Conservation (phyloP, 2,888 invertebrate genomes). For the Pachymerium ferrugineum region DNA sequence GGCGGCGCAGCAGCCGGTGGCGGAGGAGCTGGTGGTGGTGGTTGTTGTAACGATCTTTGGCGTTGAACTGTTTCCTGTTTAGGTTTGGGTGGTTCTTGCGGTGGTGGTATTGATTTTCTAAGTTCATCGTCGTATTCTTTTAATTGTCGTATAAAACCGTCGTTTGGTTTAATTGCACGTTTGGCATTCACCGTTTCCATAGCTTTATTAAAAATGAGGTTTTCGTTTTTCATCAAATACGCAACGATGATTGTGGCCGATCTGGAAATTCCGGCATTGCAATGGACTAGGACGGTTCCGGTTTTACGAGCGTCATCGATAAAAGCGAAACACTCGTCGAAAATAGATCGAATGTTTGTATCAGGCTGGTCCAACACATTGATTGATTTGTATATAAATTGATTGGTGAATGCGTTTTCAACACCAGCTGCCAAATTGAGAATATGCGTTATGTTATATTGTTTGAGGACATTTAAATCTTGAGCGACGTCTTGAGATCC, state of each 20-base stretch:
- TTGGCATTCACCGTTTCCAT: constrained; percentile 60
- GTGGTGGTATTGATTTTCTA: neutral
- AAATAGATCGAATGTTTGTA: constrained; percentile 40
- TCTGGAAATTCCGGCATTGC: constrained; percentile 87
- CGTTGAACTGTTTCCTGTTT: neutral
- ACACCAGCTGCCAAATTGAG: constrained; percentile 40
- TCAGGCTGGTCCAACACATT: constrained; percentile 55
- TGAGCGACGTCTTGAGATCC: constrained; percentile 84
- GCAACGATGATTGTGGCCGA: constrained; percentile 72
- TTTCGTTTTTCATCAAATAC: constrained; percentile 61
- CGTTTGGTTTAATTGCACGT: constrained; percentile 70
- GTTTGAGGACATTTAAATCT: constrained; percentile 54
- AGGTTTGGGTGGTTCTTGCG: neutral
- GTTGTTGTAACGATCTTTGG: neutral
- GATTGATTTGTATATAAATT: constrained; percentile 54
- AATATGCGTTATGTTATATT: constrained; percentile 56
- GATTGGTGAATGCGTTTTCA: constrained; percentile 33
- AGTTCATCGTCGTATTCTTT: constrained; percentile 44
- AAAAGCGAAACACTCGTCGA: constrained; percentile 55
- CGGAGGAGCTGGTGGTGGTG: neutral
- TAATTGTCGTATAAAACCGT: constrained; percentile 69
- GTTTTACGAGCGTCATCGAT: constrained; percentile 56
- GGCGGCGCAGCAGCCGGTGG: constrained; percentile 6
- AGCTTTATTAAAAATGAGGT: constrained; percentile 59
- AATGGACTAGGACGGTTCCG: constrained; percentile 70